These are phyloP conservation scores for Pangasianodon hypophthalmus DNA, from an alignment of 2,113 vertebrate species.

Conservation along the genomic window DNA sequence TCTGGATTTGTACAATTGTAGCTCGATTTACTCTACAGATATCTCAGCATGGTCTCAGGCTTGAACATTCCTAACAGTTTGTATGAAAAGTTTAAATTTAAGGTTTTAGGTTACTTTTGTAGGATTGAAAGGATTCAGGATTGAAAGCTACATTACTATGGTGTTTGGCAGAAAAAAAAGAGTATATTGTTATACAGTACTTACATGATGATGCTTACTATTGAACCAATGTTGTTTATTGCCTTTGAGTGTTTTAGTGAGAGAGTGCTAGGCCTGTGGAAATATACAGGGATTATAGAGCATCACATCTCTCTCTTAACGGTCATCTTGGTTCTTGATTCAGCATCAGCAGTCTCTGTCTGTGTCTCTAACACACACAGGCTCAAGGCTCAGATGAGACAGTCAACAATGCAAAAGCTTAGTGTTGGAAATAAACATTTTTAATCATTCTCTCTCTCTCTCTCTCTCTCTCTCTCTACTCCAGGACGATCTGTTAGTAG, in stretches of 20 bases:
- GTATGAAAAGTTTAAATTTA: background rate
- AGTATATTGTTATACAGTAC: background rate
- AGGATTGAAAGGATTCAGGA: background rate
- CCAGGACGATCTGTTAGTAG: constrained; percentile 83
- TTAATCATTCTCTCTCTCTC: constrained; percentile 9
- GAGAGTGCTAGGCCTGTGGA: constrained; percentile 23
- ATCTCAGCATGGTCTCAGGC: background rate
- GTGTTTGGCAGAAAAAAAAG: constrained; percentile 4
- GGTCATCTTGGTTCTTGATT: constrained; percentile 50
- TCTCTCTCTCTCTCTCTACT: constrained; percentile 51
- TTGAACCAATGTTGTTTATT: constrained; percentile 7
- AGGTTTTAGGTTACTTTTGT: background rate
- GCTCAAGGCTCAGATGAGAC: constrained; percentile 22
- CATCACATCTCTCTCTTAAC: constrained; percentile 1
- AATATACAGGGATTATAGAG: background rate
- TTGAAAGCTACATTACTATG: background rate
- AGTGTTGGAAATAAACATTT: constrained; percentile 19
- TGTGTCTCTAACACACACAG: constrained; percentile 36
- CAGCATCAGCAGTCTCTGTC: constrained; percentile 24
- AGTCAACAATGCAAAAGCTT: constrained; percentile 19
- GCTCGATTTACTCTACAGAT: background rate
- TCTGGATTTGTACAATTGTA: background rate
- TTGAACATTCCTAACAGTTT: background rate
- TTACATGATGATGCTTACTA: background rate
- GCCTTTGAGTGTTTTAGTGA: background rate